Percentiles rank a stretch among this genome's conserved stretches.
Conservation (phyloP, 2,888 invertebrate genomes). For the Polyommatus iphigenia region DNA sequence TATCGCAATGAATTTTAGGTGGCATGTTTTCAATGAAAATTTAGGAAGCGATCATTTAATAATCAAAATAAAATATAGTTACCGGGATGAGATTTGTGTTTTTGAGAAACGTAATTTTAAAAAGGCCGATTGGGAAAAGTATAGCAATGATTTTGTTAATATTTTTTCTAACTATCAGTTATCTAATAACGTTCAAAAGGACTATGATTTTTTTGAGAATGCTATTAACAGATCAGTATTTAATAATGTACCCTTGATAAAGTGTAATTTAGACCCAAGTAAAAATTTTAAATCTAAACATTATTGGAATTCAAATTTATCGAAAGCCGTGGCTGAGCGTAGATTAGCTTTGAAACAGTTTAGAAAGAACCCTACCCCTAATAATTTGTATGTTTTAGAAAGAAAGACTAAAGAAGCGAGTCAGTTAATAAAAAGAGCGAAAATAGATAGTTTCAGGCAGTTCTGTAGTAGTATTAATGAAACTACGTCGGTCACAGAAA, state of each 20-base stretch:
- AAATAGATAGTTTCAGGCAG: neutral
- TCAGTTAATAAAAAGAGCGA: neutral
- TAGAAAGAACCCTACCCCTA: too few species aligned
- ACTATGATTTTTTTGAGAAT: slow-evolving; percentile 10
- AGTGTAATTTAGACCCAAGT: neutral
- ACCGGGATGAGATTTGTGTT: neutral
- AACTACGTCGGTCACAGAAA: neutral
- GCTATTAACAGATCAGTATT: neutral
- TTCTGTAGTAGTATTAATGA: neutral
- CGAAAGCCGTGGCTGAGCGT: neutral
- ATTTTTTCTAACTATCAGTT: neutral
- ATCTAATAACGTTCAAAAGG: slow-evolving; percentile 4
- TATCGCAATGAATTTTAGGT: slow-evolving; percentile 34
- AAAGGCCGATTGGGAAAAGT: slow-evolving; percentile 27
- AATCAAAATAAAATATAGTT: slow-evolving; percentile 24
- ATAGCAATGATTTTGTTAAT: slow-evolving; percentile 17
- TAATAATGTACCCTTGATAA: slow-evolving; percentile 2
- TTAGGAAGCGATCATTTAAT: slow-evolving; percentile 37
- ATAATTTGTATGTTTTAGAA: too few species aligned
- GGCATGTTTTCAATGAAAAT: slow-evolving; percentile 36
- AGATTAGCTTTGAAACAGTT: neutral
- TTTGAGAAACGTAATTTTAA: slow-evolving; percentile 27
- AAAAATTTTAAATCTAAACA: slow-evolving; percentile 9
- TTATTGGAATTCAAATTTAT: neutral
- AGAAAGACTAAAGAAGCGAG: too few species aligned